Percentiles rank a stretch among this genome's conserved stretches.
Conservation (phyloP, 2,797 vertebrate genomes). For the Spea hammondii region DNA sequence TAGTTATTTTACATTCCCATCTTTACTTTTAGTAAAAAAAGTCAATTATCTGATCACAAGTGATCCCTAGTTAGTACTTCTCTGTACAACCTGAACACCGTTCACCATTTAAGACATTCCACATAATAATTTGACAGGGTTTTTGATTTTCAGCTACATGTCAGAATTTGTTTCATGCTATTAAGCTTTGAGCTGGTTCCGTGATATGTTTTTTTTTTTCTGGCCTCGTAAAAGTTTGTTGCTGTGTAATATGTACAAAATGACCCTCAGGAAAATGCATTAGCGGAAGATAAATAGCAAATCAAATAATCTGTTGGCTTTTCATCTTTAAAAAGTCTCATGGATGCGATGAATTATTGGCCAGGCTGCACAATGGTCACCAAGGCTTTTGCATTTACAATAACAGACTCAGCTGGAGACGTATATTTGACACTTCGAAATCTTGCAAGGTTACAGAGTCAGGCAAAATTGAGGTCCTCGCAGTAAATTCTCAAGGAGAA, state of each 20-base stretch:
- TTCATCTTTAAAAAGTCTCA: conserved; percentile 1
- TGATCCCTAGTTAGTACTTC: too few species aligned
- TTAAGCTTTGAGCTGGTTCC: neutral
- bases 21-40: too few species aligned
- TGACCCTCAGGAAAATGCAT: conserved; percentile 29
- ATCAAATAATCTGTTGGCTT: conserved; percentile 9
- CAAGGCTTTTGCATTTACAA: conserved; percentile 3
- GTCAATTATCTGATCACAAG: too few species aligned
- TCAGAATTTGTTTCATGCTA: conserved; percentile 11
- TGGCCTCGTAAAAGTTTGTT: conserved; percentile 5
- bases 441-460: conserved; percentile 14
- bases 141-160: neutral
- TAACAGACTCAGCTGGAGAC: neutral
- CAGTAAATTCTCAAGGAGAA: conserved; percentile 2
- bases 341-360: conserved; percentile 4
- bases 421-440: conserved; percentile 20
- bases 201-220: neutral
- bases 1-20: too few species aligned
- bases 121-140: neutral
- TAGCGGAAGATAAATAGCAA: conserved; percentile 17
- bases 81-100: neutral
- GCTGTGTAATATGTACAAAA: neutral
- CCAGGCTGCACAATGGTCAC: neutral
- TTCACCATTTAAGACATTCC: neutral
- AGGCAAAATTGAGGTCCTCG: neutral